Base-by-base conservation (phyloP, 2,888 invertebrate species). In the Leucophora obtusa region DNA sequence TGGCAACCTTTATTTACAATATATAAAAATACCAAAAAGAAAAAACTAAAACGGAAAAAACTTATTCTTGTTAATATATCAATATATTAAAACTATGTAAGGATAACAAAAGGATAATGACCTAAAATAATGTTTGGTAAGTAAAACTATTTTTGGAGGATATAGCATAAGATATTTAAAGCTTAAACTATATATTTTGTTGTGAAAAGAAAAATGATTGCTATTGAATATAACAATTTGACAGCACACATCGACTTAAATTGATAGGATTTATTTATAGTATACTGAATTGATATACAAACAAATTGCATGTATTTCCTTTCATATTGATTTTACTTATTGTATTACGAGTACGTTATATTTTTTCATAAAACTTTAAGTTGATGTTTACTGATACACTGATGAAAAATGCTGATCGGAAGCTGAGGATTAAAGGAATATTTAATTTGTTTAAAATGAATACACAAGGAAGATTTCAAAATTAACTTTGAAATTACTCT, bases 31-130 rank as follows among this genome's bases (percentile, higher is more conserved):
- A 28, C 28, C 28, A 28, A 28, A 28, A 28, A 28, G 5, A 24
- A 24, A 24, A 24, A 24, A 2, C 2, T 3, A 18, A 54, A 58
- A 59, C 53, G 21, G 50, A 66, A 59, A 50, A 60, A 70, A 68
- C 66, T 58, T n/a, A n/a, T n/a, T 59, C 35, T 53, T 54, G n/a
- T 60, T 68, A 73, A 70, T 65, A 69, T 81, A 72, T 66, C 69
- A 73, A 74, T 70, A 74, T 70, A 74, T 81, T 66, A 54, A 69
- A 66, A 43, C 21, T 50, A 54, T 17, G 35, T 77, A 84, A 86
- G 87, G 86, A 88, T 88, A 87, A 86, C 83, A 84, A 83, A 85
- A 87, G 84, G 85, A 85, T 86, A 85, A 84, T 86, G 85, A 82
- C 76, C 79, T 77, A 82, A 83, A 68, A 63, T 65, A 77, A 43